Evolutionary conservation across 2,888 invertebrate genomes (phyloP).

Genomic region (Phanerotoma sp.): DNA sequence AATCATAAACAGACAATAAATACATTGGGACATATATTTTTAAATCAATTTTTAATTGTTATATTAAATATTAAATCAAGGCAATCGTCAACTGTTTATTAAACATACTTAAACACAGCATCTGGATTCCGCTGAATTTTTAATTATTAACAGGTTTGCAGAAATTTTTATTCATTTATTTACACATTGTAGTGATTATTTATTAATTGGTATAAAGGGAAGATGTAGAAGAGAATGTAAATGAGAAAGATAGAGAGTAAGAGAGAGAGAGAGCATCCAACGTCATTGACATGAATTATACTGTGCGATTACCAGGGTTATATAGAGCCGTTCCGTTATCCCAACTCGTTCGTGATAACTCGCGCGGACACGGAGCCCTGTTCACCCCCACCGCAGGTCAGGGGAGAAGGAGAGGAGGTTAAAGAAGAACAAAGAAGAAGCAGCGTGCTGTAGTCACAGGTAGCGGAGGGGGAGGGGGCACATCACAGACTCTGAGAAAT

Average conservation of each 20-base stretch:
- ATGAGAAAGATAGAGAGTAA: not conserved
- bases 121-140: too few species aligned
- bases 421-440: conserved; percentile 31
- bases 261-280: not conserved
- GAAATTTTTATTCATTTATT: too few species aligned
- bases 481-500: not conserved
- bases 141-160: too few species aligned
- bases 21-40: not conserved
- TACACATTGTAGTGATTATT: too few species aligned
- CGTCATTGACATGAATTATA: conserved; percentile 8
- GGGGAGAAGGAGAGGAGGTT: conserved; percentile 14
- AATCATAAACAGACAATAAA: not conserved
- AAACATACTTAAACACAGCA: too few species aligned
- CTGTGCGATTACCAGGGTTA: conserved; percentile 4
- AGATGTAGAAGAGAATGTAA: not conserved
- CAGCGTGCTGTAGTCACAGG: conserved; percentile 24
- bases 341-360: conserved; percentile 35
- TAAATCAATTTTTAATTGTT: not conserved
- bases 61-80: not conserved
- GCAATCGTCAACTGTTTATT: not conserved
- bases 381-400: conserved; percentile 19
- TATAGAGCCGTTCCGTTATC: conserved; percentile 41
- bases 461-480: not conserved
- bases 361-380: conserved; percentile 24
- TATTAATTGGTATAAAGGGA: too few species aligned